These are phyloP conservation scores for Bostrychus sinensis DNA, from an alignment of 2,113 vertebrate species.

Conservation along the genomic window DNA sequence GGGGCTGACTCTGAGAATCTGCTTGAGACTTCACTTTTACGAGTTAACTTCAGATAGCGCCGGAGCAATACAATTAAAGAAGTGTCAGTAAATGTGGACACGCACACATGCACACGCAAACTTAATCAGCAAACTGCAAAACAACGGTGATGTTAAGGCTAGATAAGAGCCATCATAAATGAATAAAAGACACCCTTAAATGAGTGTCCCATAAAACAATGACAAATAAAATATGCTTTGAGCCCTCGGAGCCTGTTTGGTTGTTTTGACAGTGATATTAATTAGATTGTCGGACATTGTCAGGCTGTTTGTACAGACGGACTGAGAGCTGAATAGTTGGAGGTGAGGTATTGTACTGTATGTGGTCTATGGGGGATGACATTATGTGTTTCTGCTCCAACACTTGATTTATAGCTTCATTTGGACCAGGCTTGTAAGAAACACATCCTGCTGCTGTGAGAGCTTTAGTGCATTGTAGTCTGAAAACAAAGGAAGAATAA, in stretches of 20 bases:
- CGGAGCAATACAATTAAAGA: conserved; percentile 76
- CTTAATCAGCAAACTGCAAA: conserved; percentile 60
- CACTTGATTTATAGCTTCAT: conserved; percentile 83
- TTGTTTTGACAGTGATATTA: conserved; percentile 49
- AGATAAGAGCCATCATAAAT: conserved; percentile 48
- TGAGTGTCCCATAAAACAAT: conserved; percentile 11
- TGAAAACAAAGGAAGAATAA: conserved; percentile 85
- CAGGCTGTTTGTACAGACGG: conserved; percentile 45
- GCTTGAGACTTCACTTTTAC: conserved; percentile 82
- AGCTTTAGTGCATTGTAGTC: conserved; percentile 82
- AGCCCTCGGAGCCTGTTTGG: conserved; percentile 13
- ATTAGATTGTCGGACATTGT: conserved; percentile 49
- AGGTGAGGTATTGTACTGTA: conserved; percentile 58
- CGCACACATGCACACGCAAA: conserved; percentile 13
- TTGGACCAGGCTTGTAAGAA: conserved; percentile 74
- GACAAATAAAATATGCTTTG: conserved; percentile 1
- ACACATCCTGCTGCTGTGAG: conserved; percentile 79
- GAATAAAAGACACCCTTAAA: conserved; percentile 25
- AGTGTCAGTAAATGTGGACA: conserved; percentile 60
- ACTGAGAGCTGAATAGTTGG: conserved; percentile 42
- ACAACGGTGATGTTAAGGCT: conserved; percentile 45
- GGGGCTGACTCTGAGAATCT: conserved; percentile 77
- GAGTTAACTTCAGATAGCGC: conserved; percentile 75
- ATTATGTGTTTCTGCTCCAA: conserved; percentile 79
- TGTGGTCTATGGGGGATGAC: conserved; percentile 73